A percentile compares a stretch with the other conserved stretches of the same genome.
phyloP scores from a whole-genome alignment of 2,888 invertebrate species.

The Carpatolechia fugitivella region DNA sequence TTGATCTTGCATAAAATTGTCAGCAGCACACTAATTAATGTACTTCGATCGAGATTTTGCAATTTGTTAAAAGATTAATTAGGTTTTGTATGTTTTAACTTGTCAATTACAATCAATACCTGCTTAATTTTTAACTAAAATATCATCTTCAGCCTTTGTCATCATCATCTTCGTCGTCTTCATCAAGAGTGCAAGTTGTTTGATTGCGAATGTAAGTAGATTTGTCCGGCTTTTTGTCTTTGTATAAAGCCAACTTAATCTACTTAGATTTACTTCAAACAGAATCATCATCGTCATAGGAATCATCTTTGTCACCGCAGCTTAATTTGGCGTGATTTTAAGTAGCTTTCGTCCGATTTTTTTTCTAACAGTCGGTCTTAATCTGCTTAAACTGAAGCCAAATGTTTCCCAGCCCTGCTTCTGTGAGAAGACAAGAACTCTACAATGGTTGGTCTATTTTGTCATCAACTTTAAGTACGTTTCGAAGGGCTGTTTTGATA shows the following conservation, averaged over 20 bases:
- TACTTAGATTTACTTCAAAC: conserved; percentile 12
- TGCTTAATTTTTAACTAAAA: conserved; percentile 26
- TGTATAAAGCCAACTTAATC: conserved; percentile 3
- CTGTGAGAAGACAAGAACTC: no score
- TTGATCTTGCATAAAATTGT: conserved; percentile 15
- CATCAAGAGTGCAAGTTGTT: neutral
- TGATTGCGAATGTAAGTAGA: conserved; percentile 36
- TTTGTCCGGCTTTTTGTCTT: conserved; percentile 29
- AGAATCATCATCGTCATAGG: neutral
- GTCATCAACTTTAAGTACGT: conserved; percentile 48
- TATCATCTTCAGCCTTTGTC: neutral
- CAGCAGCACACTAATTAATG: neutral
- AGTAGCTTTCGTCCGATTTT: conserved; percentile 36
- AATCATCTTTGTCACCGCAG: neutral
- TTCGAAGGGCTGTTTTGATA: conserved; percentile 37
- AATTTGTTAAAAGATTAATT: conserved; percentile 27
- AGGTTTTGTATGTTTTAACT: conserved; percentile 32
- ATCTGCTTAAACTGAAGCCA: conserved; percentile 12
- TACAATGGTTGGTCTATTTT: no score
- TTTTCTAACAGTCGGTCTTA: conserved; percentile 10
- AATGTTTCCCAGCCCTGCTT: neutral
- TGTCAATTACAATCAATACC: no score
- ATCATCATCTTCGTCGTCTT: neutral
- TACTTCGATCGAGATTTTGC: neutral
- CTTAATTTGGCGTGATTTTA: conserved; percentile 26